These are phyloP conservation scores for Tetramorium parvispinum DNA, from an alignment of 1,140 invertebrate genomes.

Conservation along the genomic window DNA sequence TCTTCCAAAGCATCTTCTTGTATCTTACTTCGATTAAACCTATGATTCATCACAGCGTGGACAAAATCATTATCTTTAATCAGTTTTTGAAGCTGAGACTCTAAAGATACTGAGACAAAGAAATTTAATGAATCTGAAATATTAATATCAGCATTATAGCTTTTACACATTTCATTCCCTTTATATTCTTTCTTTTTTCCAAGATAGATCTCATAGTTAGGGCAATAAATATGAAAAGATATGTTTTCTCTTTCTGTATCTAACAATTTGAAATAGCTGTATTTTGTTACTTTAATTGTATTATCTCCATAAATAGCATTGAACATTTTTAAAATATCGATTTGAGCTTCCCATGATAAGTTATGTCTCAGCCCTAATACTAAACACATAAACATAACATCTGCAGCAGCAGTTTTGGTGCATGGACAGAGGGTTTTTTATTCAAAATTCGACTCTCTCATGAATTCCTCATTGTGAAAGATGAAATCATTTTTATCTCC, in stretches of 20 bases:
- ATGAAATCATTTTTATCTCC: neutral
- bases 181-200: neutral
- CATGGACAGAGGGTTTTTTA: neutral
- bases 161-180: neutral
- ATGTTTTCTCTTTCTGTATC: neutral
- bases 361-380: neutral
- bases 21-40: too few species aligned
- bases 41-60: neutral
- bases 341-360: conserved; percentile 15
- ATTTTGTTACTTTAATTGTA: neutral
- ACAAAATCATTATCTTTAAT: neutral
- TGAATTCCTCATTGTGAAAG: neutral
- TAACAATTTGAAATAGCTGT: neutral
- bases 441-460: neutral
- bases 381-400: conserved; percentile 12
- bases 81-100: conserved; percentile 9
- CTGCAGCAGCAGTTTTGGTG: neutral
- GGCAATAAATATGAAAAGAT: conserved; percentile 20
- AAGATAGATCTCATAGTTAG: neutral
- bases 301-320: conserved; percentile 18
- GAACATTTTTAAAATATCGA: conserved; percentile 8
- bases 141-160: neutral
- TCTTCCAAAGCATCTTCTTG: too few species aligned
- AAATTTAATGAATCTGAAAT: neutral
- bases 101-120: neutral